Base-by-base conservation (phyloP, 2,888 invertebrate species). In the Chymomyza caudatula region DNA sequence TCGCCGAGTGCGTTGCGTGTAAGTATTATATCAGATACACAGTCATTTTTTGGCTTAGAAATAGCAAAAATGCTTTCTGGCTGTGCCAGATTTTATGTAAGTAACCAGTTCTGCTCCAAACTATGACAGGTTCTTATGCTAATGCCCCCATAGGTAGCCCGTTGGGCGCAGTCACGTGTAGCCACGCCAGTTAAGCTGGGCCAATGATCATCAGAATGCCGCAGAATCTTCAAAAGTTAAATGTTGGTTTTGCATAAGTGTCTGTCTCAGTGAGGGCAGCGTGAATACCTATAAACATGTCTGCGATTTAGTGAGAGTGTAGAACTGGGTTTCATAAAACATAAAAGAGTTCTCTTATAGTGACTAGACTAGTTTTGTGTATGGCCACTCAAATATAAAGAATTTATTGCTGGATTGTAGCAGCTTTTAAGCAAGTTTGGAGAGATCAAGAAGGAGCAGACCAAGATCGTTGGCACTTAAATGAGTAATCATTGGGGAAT, bases 1-100 rank as follows among this genome's bases (percentile, higher is more conserved):
- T 90, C 91, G 66, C 94, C 95, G 0, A 85, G 91, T 62, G 95
- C 96, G 17, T 65, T 96, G 82, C 92, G 95, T 90, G 95, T 95
- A 91, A 92, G 92, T 87, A 79, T 77, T 47, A 6, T 19, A 19
- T 47, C 47, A 47, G 47, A 47, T 2, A 17, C 19, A 17, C 2
- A 3, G n/a, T 47, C 2, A 47, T 47, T 13, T 63, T 43, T 43
- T 65, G 78, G 29, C 25, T 56, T 37, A 67, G 62, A 59, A 78
- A 71, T 52, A 57, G 47, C 67, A 37, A 47, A 57, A 58, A 65
- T 80, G 15, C 63, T 83, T 69, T 78, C 56, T 67, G 56, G 62
- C 59, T 80, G 77, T 83, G 80, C 80, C 67, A 78, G 62, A 67
- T 78, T 81, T 67, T 72, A 67, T 81, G 74, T 77, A 67, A 71